Evolutionary conservation across 2,888 invertebrate genomes (phyloP), one percentile per base, ranked within the genome.

Genomic region (Capitulum mitella): DNA sequence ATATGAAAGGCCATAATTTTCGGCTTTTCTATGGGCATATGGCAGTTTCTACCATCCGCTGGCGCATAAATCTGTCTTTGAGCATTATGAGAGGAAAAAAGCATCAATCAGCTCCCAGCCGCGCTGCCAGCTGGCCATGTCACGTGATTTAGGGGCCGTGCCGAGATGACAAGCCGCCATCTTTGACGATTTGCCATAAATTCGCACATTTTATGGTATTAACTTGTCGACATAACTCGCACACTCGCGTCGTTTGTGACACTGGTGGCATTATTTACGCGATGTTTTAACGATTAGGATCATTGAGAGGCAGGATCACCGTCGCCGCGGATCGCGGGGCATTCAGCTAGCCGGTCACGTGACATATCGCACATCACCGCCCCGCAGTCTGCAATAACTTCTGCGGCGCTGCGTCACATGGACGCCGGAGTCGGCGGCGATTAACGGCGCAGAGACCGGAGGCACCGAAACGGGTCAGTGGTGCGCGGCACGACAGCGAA

Each of bases 121-220:
- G 40, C 19, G 70, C 70, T 37, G 70, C 37, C 70, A 70, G 70
- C 70, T 70, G 70, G 37, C 40, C 37, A 26, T 40, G 70, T 70
- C 70, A 40, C 40, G 70, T 40, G 70, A 70, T 70, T 70, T 70
- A 70, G 26, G 2, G 70, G 29, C 70, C 70, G 26, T 22, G 14
- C 37, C 40, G 22, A 70, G 70, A 70, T 70, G 70, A 70, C 70
- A 22, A 12, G 40, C 37, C 70, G 70, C 70, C 70, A 70, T 70
- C 70, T 70, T 70, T 70, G 70, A 70, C 70, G 70, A 70, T 70
- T 70, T 70, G 70, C 70, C 70, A 70, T 70, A 70, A 70, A 70
- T 70, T 70, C 70, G 70, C 70, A 70, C 70, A 70, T 70, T 70
- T 70, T 70, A 70, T 70, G 70, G 70, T 40, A 70, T 70, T 70